phyloP scores from a whole-genome alignment of 1,140 invertebrate species.

The Cataglyphis hispanica region DNA sequence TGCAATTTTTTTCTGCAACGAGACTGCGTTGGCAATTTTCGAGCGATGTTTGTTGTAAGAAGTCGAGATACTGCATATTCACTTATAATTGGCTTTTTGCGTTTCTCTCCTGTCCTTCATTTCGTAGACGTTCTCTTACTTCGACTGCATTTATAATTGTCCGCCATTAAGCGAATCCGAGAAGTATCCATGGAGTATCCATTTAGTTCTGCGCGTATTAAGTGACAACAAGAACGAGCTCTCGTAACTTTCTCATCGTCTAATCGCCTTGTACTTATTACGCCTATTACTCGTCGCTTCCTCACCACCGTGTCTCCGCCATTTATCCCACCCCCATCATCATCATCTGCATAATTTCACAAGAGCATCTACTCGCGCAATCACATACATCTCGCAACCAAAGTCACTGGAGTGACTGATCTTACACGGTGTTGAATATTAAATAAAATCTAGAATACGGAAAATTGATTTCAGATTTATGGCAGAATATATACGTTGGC shows the following conservation, averaged over 20 bases:
- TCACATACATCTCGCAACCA: background rate
- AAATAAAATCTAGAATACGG: constrained; percentile 16
- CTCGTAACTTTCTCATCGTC: constrained; percentile 70
- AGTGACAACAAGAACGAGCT: constrained; percentile 52
- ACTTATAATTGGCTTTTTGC: constrained; percentile 55
- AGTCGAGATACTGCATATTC: constrained; percentile 66
- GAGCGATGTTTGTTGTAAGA: constrained; percentile 1
- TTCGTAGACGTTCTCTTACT: constrained; percentile 56
- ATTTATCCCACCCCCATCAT: constrained; percentile 32
- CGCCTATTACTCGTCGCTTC: constrained; percentile 48
- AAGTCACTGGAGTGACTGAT: constrained; percentile 18
- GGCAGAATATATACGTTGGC: background rate
- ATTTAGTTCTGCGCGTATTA: constrained; percentile 27
- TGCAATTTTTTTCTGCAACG: constrained; percentile 14
- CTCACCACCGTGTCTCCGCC: background rate
- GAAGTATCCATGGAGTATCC: constrained; percentile 59
- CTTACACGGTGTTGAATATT: background rate
- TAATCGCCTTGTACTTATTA: constrained; percentile 29
- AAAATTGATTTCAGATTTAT: constrained; percentile 62
- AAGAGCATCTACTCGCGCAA: constrained; percentile 24
- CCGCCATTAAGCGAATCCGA: constrained; percentile 73
- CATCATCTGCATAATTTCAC: constrained; percentile 71
- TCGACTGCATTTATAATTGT: constrained; percentile 75
- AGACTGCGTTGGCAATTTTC: constrained; percentile 43
- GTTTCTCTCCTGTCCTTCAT: constrained; percentile 23